Evolutionary conservation across 1,140 invertebrate species (phyloP).

Genomic region (Nymphalis io): DNA sequence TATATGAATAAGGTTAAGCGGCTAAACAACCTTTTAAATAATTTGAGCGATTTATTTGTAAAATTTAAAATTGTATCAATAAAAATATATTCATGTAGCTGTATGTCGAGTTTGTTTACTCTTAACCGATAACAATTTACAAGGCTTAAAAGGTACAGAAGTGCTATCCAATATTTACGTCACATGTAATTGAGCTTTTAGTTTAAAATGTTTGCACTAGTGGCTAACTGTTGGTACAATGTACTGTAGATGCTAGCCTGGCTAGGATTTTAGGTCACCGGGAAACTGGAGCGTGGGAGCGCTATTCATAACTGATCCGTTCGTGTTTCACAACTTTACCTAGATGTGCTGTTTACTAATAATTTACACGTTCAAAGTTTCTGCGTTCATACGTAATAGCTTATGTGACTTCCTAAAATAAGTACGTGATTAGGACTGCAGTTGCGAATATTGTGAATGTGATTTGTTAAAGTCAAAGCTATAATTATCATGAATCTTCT

Average conservation of each 20-base stretch:
- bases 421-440: background rate
- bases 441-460: background rate
- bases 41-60: background rate
- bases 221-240: background rate
- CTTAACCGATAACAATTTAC: background rate
- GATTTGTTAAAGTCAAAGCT: too few species aligned
- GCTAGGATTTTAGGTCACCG: conserved; percentile 34
- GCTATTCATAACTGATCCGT: conserved; percentile 27
- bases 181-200: conserved; percentile 16
- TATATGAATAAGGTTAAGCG: background rate
- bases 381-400: background rate
- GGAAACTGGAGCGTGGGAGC: conserved; percentile 36
- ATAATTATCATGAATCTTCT: too few species aligned
- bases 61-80: background rate
- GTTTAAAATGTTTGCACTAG: conserved; percentile 22
- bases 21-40: background rate
- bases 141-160: background rate
- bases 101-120: background rate
- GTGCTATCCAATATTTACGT: conserved; percentile 4
- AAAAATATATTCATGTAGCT: background rate
- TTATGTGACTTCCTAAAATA: background rate
- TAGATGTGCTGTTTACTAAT: conserved; percentile 21
- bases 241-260: conserved; percentile 12
- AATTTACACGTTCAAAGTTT: conserved; percentile 9
- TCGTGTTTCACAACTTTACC: conserved; percentile 20